A percentile compares a stretch with the other conserved stretches of the same genome.
phyloP scores from a whole-genome alignment of 2,888 invertebrate species.

The Itoplectis maculator region DNA sequence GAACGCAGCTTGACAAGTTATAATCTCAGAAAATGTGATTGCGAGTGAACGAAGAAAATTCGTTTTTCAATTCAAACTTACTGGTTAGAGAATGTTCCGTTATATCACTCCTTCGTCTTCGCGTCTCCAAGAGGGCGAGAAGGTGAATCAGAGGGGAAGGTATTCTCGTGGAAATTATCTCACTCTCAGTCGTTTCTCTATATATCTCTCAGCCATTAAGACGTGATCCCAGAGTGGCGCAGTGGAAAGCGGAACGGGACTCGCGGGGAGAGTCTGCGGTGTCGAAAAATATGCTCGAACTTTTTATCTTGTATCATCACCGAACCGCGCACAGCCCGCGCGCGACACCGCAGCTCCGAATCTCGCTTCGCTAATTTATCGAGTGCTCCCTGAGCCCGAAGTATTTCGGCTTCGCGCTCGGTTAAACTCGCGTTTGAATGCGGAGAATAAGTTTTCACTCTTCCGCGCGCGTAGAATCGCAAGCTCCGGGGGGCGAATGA shows the following conservation, averaged over 20 bases:
- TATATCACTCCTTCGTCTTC: neutral
- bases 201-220: slow-evolving; percentile 58
- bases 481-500: slow-evolving; percentile 26
- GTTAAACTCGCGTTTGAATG: slow-evolving; percentile 47
- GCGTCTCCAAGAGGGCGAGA: slow-evolving; percentile 1
- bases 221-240: slow-evolving; percentile 42
- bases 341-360: slow-evolving; percentile 50
- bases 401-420: slow-evolving; percentile 50
- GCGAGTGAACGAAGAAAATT: slow-evolving; percentile 1
- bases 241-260: slow-evolving; percentile 25
- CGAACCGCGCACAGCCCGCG: slow-evolving; percentile 14
- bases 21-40: slow-evolving; percentile 36
- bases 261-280: slow-evolving; percentile 68
- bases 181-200: slow-evolving; percentile 18
- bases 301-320: slow-evolving; percentile 80
- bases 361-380: slow-evolving; percentile 63
- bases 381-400: slow-evolving; percentile 32
- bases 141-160: slow-evolving; percentile 63
- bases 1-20: slow-evolving; percentile 30
- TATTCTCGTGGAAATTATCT: slow-evolving; percentile 69
- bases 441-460: slow-evolving; percentile 50
- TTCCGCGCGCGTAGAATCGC: slow-evolving; percentile 2
- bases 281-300: slow-evolving; percentile 80
- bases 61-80: slow-evolving; percentile 28
- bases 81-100: slow-evolving; percentile 7